Base-by-base conservation (phyloP, 2,888 invertebrate genomes). In the Chorisops tibialis region DNA sequence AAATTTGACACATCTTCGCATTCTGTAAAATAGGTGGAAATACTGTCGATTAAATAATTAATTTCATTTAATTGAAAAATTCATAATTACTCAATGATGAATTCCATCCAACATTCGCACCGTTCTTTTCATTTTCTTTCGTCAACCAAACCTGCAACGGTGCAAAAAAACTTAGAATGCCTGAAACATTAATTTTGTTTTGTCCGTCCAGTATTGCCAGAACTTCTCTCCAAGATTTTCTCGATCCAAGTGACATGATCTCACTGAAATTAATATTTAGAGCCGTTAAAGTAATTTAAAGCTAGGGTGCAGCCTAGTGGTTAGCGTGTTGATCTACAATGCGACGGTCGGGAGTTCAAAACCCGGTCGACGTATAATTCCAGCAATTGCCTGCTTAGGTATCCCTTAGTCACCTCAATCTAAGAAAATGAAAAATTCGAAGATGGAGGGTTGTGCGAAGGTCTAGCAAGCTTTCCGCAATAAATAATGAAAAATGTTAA, bases 181-280 rank as follows among this genome's bases (percentile, higher is more conserved):
- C 88, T 58, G 84, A 81, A 2, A 88, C 88, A 67, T 87, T 85
- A 83, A 93, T 86, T 54, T 81, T 81, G 66, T 87, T 73, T 70
- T 84, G 83, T 0, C 89, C 90, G 0, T 91, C 89, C n/a, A 93
- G 77, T 2, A 82, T 82, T 73, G 89, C 84, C 83, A 94, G 84
- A 37, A 89, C 89, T 61, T 93, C 89, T n/a, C 85, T 86, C 90
- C 90, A 91, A 1, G 88, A 87, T 65, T 81, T 83, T 0, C 88
- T 87, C 0, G 86, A 84, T 4, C 90, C 90, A 80, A 87, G 79
- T 70, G 82, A 80, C 59, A 86, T 76, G 84, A 85, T 85, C 68
- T 83, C 80, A 6, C 86, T 86, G 3, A 43, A 45, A 11, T 47
- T n/a, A 22, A 47, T 47, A 21, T 7, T 47, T 21, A 11, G 5